phyloP scores from a whole-genome alignment of 2,888 invertebrate genomes.

The Nomada flava region DNA sequence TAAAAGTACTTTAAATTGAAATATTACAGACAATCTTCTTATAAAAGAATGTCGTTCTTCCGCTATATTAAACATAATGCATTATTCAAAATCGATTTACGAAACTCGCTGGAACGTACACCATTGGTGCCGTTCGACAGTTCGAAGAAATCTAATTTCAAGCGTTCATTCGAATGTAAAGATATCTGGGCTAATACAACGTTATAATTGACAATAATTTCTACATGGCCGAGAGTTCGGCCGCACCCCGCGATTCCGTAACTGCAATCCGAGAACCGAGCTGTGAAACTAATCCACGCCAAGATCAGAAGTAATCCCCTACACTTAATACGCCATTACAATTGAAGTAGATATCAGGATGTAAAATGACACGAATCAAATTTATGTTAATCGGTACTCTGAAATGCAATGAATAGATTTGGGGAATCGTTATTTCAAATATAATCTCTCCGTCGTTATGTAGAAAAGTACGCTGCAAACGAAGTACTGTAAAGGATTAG shows the following conservation, averaged over 20 bases:
- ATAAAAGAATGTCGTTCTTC: background rate
- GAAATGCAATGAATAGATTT: no score
- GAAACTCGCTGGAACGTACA: conserved; percentile 7
- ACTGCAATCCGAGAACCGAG: conserved; percentile 42
- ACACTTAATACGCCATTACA: conserved; percentile 29
- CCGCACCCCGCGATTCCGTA: conserved; percentile 15
- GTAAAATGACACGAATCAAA: conserved; percentile 14
- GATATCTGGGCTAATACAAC: conserved; percentile 46
- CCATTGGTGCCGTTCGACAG: background rate
- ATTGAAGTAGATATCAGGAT: conserved; percentile 36
- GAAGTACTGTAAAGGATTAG: background rate
- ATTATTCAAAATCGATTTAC: conserved; percentile 8
- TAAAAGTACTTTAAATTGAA: no score
- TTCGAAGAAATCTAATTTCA: conserved; percentile 31
- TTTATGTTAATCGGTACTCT: background rate
- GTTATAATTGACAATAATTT: conserved; percentile 50
- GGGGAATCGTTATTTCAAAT: background rate
- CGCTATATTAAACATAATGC: background rate
- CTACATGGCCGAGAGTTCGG: conserved; percentile 25
- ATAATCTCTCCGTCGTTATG: background rate
- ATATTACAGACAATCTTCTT: background rate
- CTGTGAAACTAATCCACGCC: conserved; percentile 53
- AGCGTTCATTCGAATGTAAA: conserved; percentile 32
- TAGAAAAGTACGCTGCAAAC: background rate
- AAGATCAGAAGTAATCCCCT: conserved; percentile 53